Evolutionary conservation across 1,140 invertebrate genomes (phyloP), one percentile per base, ranked within the genome.

Genomic region (Ectropis grisescens): DNA sequence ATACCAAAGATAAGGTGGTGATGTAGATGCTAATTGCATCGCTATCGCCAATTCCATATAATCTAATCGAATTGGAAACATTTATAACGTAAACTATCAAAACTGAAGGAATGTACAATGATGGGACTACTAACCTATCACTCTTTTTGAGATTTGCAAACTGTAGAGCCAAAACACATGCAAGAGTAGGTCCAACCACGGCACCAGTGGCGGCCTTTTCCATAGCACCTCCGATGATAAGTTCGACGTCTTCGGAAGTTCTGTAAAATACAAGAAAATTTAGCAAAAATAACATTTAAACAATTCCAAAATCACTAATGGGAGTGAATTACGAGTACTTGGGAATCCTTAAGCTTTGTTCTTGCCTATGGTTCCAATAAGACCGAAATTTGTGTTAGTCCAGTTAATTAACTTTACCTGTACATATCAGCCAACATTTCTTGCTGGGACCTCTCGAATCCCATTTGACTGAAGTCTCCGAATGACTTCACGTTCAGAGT

Each of bases 141-240:
- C 92, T 91, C 51, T 90, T 88, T 42, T 93, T 88, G 1, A 94
- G 69, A 30, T 90, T 88, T 14, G 87, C 85, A 51, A 96, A 94
- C 59, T 97, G 95, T 13, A 89, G 64, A 8, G 88, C 89, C 0
- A 97, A 56, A 1, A 97, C 82, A 59, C 95, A 97, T n/a, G 88
- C 89, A 27, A 96, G 89, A 0, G 95, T 97, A 7, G 92, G 90
- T 0, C 95, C 95, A 2, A 98, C 88, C 0, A 94, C 85, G 0
- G 92, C 89, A 6, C 94, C 94, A 2, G 88, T 87, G 1, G 83
- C 84, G 0, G 95, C 90, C 23, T 86, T 89, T 81, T 98, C 96
- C 10, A 96, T 82, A 1, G 96, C 71, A 4, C 91, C 93, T 28
- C 93, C 96, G 8, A 93, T 86, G 42, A 97, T 85, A 14, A 98